Base-by-base conservation (phyloP, 2,113 vertebrate species). In the Apteryx mantelli region DNA sequence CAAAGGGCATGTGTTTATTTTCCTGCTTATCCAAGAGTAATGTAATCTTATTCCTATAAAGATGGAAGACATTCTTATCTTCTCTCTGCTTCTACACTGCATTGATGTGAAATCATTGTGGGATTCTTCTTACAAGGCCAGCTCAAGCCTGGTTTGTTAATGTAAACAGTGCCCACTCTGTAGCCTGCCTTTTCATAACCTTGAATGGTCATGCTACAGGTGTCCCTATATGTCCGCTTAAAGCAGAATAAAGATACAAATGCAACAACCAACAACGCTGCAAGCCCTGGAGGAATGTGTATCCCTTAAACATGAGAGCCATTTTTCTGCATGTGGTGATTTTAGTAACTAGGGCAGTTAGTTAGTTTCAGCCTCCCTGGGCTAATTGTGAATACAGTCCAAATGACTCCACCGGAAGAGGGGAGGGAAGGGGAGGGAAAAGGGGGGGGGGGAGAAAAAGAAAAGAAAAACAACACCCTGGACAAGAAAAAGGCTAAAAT, bases 111-210 rank as follows among this genome's bases (percentile, higher is more conserved):
- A 36, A 17, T 66, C 36, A 17, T 84, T 74, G 28, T 88, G 36
- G 6, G 32, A 34, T 86, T 90, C 55, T 53, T 78, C 34, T 86
- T 75, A 58, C 44, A 50, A 55, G 34, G 26, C 18, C 66, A 91
- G 73, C n/a, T 28, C 55, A 40, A 76, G 11, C 1, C 0, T 64
- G 8, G 4, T 60, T 86, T 2, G 0, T 77, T 88, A 30, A 61
- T 66, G 44, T 8, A 42, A 34, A 17, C 70, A 63, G 17, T 63
- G 26, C 36, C 48, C 56, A 30, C 50, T 66, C 28, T 87, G 40
- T 82, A 15, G 74, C 73, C 50, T 95, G 17, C 36, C 34, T 50
- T 12, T 40, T 70, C 3, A 11, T 63, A 20, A 50, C 7, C 30
- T 73, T 1, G 0, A 65, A 40, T 75, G 8, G 4, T 90, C 11